Conservation (phyloP, 2,797 vertebrate species). For the Poeciliopsis presidionis region DNA sequence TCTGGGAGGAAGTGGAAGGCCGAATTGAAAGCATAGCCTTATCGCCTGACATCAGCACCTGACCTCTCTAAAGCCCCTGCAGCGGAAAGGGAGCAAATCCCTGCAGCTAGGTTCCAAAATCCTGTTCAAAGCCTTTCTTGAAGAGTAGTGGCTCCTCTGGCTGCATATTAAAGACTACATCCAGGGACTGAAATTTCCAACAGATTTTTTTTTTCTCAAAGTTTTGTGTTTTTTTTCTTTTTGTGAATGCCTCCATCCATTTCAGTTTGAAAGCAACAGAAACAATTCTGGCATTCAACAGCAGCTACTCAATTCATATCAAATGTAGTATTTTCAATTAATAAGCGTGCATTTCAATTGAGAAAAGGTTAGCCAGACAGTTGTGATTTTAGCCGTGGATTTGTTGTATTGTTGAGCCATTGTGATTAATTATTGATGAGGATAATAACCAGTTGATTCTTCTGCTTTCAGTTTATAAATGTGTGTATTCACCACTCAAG, state of each 20-base stretch:
- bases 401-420: background rate
- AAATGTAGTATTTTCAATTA: background rate
- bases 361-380: background rate
- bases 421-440: background rate
- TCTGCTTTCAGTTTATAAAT: conserved; percentile 6
- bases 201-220: conserved; percentile 11
- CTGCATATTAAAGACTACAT: conserved; percentile 17
- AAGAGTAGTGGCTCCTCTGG: conserved; percentile 16
- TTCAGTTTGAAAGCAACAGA: background rate
- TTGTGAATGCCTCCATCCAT: background rate
- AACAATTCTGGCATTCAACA: background rate
- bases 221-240: background rate
- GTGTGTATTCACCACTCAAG: background rate
- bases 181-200: background rate
- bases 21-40: conserved; percentile 40
- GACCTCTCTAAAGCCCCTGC: conserved; percentile 50
- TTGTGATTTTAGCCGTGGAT: background rate
- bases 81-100: conserved; percentile 48
- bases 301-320: background rate
- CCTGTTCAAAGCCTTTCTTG: conserved; percentile 29
- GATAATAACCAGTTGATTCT: conserved; percentile 4
- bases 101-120: conserved; percentile 30
- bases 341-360: background rate
- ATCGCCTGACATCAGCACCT: conserved; percentile 56
- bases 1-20: conserved; percentile 41